phyloP scores from a whole-genome alignment of 2,113 vertebrate species.

The cattle (Bos taurus) region DNA sequence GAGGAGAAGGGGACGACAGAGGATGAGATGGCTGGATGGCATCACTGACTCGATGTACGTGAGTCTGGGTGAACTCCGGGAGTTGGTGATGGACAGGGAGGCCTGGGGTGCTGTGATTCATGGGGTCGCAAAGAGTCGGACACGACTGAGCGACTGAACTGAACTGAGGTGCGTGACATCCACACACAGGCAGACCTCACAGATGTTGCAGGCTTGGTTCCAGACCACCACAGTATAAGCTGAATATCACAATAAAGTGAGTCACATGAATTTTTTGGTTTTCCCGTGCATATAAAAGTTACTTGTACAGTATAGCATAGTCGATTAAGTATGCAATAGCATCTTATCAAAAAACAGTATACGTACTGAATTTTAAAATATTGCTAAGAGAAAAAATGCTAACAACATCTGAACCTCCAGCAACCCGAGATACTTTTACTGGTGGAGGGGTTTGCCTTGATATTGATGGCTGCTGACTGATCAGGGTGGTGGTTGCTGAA shows the following conservation, averaged over 20 bases:
- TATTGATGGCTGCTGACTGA: background rate
- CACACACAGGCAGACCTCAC: background rate
- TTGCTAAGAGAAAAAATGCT: background rate
- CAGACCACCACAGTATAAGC: background rate
- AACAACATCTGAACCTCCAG: background rate
- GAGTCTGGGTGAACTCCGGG: no score
- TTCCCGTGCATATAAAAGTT: background rate
- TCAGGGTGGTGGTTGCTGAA: background rate
- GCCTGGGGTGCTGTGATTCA: no score
- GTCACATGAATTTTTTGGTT: background rate
- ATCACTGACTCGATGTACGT: no score
- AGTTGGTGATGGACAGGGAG: no score
- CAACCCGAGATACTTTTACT: background rate
- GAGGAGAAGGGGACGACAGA: no score
- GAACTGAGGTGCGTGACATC: no score
- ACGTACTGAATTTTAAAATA: background rate
- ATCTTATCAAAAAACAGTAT: background rate
- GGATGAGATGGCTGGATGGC: no score
- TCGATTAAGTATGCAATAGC: background rate
- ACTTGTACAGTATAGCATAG: background rate
- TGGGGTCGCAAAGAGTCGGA: no score
- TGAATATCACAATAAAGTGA: background rate
- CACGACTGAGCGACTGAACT: no score
- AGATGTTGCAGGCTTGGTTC: background rate
- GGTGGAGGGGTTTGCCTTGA: background rate